A percentile compares a stretch with the other conserved stretches of the same genome.
Conservation (phyloP, 2,113 vertebrate species). For the Strix aluco region DNA sequence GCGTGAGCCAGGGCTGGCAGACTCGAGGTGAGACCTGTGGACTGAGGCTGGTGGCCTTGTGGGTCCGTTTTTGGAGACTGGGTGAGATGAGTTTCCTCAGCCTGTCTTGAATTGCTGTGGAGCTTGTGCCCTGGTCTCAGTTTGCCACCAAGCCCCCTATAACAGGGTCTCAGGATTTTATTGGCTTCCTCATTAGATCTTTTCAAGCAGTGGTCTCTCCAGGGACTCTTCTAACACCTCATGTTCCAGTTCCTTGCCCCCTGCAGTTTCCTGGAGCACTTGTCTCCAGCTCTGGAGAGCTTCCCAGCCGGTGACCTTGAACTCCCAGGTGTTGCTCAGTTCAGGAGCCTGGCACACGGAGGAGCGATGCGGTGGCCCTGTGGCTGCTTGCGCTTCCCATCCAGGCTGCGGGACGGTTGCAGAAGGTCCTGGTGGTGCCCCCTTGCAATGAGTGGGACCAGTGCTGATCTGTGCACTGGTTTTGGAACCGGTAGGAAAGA, state of each 20-base stretch:
- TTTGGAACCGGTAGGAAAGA: not conserved
- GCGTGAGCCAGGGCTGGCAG: fast-evolving
- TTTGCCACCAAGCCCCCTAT: not conserved
- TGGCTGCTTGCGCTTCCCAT: not conserved
- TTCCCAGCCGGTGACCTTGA: not conserved
- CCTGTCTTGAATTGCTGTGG: not conserved
- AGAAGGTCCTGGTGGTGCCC: not conserved
- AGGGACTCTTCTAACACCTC: not conserved
- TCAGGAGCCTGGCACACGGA: not conserved
- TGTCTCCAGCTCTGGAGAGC: not conserved
- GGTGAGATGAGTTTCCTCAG: not conserved
- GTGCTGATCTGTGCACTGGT: not conserved
- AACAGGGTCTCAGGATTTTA: not conserved
- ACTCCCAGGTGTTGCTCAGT: not conserved
- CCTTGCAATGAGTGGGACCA: not conserved
- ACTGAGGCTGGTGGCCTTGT: too few species aligned
- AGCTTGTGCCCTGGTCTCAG: not conserved
- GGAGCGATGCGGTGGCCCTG: not conserved
- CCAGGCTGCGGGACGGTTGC: fast-evolving
- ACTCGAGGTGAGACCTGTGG: not conserved
- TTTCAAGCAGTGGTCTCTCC: not conserved
- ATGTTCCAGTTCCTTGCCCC: fast-evolving
- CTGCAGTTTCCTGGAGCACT: not conserved
- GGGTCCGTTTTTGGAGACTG: not conserved
- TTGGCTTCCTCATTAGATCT: not conserved